These are phyloP conservation scores for Blastobasis lacticolella DNA, from an alignment of 2,888 invertebrate species.

Conservation along the genomic window DNA sequence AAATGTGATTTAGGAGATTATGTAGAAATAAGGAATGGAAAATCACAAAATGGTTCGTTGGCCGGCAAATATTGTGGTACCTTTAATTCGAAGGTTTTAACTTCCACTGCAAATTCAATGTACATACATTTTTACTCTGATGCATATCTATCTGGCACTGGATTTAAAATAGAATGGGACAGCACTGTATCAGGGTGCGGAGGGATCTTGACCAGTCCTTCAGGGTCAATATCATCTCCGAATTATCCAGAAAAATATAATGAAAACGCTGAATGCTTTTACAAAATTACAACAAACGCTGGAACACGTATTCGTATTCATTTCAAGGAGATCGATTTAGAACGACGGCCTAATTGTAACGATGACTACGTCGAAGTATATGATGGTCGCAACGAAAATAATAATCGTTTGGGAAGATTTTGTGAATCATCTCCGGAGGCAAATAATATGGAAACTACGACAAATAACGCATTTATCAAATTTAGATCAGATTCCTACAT, in stretches of 20 bases:
- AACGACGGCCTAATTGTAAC: conserved; percentile 71
- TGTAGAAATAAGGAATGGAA: conserved; percentile 83
- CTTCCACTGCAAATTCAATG: conserved; percentile 85
- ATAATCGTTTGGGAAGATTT: conserved; percentile 74
- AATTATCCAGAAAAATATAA: conserved; percentile 87
- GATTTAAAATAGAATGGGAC: conserved; percentile 78
- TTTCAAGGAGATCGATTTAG: conserved; percentile 83
- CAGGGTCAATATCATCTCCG: conserved; percentile 87
- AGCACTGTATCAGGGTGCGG: conserved; percentile 81
- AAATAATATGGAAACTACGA: conserved; percentile 69
- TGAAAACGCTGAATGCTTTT: conserved; percentile 83
- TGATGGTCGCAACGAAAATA: conserved; percentile 76
- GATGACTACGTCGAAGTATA: conserved; percentile 81
- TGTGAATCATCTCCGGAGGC: conserved; percentile 68
- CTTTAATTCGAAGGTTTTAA: conserved; percentile 75
- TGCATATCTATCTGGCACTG: conserved; percentile 71
- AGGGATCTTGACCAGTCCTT: conserved; percentile 79
- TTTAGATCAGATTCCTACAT: conserved; percentile 81
- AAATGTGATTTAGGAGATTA: conserved; percentile 54
- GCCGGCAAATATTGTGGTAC: conserved; percentile 87
- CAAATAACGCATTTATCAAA: conserved; percentile 79
- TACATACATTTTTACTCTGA: conserved; percentile 86
- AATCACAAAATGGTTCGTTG: conserved; percentile 79
- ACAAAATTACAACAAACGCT: conserved; percentile 81
- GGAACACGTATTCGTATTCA: conserved; percentile 81